A percentile compares a stretch with the other conserved stretches of the same genome.
Evolutionary conservation across 2,888 invertebrate genomes (phyloP).

Genomic region (Villa cingulata): DNA sequence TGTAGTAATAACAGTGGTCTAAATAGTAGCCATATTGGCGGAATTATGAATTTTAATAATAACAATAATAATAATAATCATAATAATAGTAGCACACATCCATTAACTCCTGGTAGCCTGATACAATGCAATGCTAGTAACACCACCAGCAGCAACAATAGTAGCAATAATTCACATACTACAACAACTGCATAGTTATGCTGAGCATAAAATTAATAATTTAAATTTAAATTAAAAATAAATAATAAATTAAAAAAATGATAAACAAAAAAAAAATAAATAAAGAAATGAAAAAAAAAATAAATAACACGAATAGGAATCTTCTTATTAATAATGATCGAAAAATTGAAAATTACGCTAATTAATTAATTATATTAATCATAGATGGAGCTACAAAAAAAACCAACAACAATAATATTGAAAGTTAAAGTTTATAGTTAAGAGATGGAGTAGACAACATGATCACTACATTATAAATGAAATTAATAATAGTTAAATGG

Average conservation of each 20-base stretch:
- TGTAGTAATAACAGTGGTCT: conserved; percentile 17
- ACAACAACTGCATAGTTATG: conserved; percentile 30
- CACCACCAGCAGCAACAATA: conserved; percentile 23
- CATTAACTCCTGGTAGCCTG: conserved; percentile 15
- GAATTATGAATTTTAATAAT: conserved; percentile 11
- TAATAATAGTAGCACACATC: conserved; percentile 14
- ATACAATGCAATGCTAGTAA: conserved; percentile 37
- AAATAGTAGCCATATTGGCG: conserved; percentile 9
- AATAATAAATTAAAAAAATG: neutral
- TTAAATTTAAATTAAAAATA: neutral
- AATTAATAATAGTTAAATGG: no score
- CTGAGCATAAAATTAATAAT: neutral
- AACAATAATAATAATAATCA: conserved; percentile 11
- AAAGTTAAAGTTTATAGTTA: no score
- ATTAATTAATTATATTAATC: conserved; percentile 1
- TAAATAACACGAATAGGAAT: no score
- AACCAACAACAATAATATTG: conserved; percentile 1
- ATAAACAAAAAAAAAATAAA: no score
- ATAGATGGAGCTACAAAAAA: no score
- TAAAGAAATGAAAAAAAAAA: no score
- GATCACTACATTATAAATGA: no score
- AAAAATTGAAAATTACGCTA: no score
- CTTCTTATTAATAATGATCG: no score
- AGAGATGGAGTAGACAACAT: no score
- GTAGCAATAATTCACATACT: conserved; percentile 21